phyloP scores from a whole-genome alignment of 1,140 invertebrate genomes.

The Diabrotica virgifera region DNA sequence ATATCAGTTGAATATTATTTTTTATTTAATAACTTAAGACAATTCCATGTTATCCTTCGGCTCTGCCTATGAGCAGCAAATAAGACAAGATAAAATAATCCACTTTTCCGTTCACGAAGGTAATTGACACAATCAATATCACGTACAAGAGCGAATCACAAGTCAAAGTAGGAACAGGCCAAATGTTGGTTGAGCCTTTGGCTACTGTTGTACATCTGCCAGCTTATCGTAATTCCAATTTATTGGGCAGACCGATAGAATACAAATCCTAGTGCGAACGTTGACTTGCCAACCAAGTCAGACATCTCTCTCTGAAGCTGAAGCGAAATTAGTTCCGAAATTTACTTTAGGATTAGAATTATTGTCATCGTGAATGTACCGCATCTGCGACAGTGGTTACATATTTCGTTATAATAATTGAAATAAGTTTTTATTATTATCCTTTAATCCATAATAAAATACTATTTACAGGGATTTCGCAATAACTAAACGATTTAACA shows the following conservation, averaged over 20 bases:
- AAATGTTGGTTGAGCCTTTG: not conserved
- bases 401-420: too few species aligned
- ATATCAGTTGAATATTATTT: too few species aligned
- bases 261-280: slow-evolving; percentile 12
- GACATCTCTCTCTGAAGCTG: slow-evolving; percentile 6
- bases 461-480: too few species aligned
- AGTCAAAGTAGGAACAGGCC: slow-evolving; percentile 5
- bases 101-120: too few species aligned
- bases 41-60: too few species aligned
- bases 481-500: too few species aligned
- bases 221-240: slow-evolving; percentile 14
- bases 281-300: not conserved
- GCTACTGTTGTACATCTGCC: not conserved
- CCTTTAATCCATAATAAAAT: too few species aligned
- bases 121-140: not conserved
- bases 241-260: slow-evolving; percentile 5
- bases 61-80: too few species aligned
- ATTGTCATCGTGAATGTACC: not conserved
- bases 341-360: too few species aligned
- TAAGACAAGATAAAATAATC: too few species aligned
- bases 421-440: too few species aligned
- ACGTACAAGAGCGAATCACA: slow-evolving; percentile 5
- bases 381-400: not conserved
- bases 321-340: slow-evolving; percentile 1
- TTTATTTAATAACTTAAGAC: too few species aligned